phyloP scores from a whole-genome alignment of 2,113 vertebrate species.

The Coptodon bakossiorum region DNA sequence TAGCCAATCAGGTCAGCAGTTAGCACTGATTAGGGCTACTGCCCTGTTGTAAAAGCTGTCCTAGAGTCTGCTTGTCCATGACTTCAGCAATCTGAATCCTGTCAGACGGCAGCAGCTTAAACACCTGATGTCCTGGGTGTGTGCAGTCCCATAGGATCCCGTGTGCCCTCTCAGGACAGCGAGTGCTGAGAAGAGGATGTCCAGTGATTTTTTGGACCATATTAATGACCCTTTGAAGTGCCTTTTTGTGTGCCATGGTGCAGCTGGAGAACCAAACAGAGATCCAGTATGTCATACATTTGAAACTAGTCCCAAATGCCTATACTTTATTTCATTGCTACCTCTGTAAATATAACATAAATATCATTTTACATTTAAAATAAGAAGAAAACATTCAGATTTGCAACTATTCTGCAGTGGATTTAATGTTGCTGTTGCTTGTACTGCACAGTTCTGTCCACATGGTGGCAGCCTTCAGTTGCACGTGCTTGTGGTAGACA shows the following conservation, averaged over 20 bases:
- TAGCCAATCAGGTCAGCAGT: neutral
- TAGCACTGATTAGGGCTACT: neutral
- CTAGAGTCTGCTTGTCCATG: neutral
- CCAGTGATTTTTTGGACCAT: neutral
- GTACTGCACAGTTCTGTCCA: neutral
- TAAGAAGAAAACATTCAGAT: neutral
- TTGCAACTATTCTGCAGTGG: neutral
- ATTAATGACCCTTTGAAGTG: neutral
- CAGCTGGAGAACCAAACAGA: neutral
- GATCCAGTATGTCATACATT: neutral
- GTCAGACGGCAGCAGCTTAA: neutral
- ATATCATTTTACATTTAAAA: neutral
- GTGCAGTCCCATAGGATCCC: neutral
- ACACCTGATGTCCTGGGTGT: neutral
- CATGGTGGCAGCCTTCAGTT: conserved; percentile 19
- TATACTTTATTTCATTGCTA: neutral
- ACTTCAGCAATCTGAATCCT: neutral
- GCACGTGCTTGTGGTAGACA: neutral
- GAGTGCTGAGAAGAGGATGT: neutral
- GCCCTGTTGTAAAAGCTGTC: neutral
- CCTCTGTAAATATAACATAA: neutral
- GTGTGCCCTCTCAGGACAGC: neutral
- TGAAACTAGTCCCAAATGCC: neutral
- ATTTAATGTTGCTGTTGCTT: neutral
- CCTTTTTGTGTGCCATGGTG: neutral